phyloP scores from a whole-genome alignment of 2,113 vertebrate species.

The Trogon melanurus region DNA sequence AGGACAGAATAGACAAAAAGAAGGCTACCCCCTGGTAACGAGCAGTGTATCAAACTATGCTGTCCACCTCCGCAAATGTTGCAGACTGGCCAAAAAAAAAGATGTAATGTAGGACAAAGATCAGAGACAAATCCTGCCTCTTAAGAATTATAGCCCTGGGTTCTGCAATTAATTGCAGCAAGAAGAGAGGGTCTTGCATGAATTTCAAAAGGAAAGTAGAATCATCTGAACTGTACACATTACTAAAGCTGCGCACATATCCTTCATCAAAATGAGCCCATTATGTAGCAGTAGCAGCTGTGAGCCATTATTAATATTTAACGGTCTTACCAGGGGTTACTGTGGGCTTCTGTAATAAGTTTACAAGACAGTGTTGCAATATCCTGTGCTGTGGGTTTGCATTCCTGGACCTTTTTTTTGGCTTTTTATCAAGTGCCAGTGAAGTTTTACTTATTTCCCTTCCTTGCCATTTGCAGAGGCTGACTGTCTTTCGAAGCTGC shows the following conservation, averaged over 20 bases:
- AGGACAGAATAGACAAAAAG: not conserved
- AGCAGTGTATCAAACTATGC: not conserved
- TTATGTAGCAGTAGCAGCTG: slow-evolving; percentile 47
- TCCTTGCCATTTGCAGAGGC: not conserved
- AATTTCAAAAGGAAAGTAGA: slow-evolving; percentile 33
- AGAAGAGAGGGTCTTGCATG: slow-evolving; percentile 1
- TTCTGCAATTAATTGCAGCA: slow-evolving; percentile 20
- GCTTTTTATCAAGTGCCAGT: not conserved
- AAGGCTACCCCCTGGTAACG: not conserved
- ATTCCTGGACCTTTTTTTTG: not conserved
- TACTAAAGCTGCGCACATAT: not conserved
- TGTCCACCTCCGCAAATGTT: not conserved
- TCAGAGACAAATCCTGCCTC: slow-evolving; percentile 24
- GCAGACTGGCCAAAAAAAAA: not conserved
- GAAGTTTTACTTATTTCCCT: not conserved
- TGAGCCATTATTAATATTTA: slow-evolving; percentile 61
- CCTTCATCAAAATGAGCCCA: slow-evolving; percentile 39
- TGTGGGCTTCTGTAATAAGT: not conserved
- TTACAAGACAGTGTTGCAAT: not conserved
- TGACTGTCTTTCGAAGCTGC: not conserved
- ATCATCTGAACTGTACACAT: not conserved
- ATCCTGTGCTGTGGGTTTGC: not conserved
- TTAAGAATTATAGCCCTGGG: slow-evolving; percentile 20
- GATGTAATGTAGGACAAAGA: slow-evolving; percentile 17
- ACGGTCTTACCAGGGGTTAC: not conserved